Evolutionary conservation across 2,888 invertebrate genomes (phyloP).

Genomic region (Rhaphigaster nebulosa): DNA sequence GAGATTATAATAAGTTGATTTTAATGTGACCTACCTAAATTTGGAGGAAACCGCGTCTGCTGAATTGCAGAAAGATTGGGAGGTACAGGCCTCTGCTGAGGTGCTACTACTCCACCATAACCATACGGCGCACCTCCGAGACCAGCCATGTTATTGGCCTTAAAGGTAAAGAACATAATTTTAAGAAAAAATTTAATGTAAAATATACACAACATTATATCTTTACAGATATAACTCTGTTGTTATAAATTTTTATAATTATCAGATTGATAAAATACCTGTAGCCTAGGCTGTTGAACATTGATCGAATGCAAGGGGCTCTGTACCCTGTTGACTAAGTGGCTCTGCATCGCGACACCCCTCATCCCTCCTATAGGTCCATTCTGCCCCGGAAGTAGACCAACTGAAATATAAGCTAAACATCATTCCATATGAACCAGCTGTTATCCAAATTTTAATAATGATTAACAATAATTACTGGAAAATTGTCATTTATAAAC

Average conservation of each 20-base stretch:
- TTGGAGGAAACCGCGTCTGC: conserved; percentile 63
- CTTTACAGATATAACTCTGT: neutral
- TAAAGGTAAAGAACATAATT: neutral
- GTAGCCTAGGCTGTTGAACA: conserved; percentile 62
- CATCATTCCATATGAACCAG: conserved; percentile 21
- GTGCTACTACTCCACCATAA: conserved; percentile 71
- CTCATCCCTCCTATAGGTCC: conserved; percentile 69
- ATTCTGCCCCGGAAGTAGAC: conserved; percentile 62
- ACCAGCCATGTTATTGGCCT: conserved; percentile 68
- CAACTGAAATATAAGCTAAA: conserved; percentile 55
- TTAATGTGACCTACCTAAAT: conserved; percentile 53
- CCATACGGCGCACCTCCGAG: conserved; percentile 69
- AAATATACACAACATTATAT: neutral
- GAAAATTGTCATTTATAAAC: no score
- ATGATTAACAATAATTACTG: neutral
- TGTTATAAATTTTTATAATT: neutral
- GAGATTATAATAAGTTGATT: no score
- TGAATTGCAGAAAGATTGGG: conserved; percentile 69
- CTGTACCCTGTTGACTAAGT: conserved; percentile 69
- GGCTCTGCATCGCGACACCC: conserved; percentile 66
- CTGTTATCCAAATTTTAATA: neutral
- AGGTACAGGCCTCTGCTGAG: conserved; percentile 71
- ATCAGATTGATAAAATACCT: conserved; percentile 39
- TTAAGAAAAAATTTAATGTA: neutral
- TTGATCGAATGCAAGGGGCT: conserved; percentile 68